A percentile compares a stretch with the other conserved stretches of the same genome.
Evolutionary conservation across 2,888 invertebrate genomes (phyloP).

Genomic region (Hypercompe scribonia): DNA sequence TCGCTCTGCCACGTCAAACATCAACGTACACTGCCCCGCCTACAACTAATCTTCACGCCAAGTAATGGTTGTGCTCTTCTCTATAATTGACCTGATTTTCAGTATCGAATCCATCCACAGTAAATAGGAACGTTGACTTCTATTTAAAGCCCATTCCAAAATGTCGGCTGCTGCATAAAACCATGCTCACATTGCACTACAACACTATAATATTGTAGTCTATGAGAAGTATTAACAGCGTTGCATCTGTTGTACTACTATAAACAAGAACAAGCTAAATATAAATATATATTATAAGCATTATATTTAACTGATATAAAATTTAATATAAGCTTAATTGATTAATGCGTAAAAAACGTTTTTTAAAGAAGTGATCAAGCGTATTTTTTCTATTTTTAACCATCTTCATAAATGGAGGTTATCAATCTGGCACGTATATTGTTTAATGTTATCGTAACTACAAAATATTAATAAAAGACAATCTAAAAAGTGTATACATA

Average conservation of each 20-base stretch:
- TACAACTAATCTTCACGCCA: slow-evolving; percentile 48
- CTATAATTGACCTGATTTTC: slow-evolving; percentile 62
- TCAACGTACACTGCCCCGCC: slow-evolving; percentile 46
- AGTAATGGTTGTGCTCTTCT: slow-evolving; percentile 50
- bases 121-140: slow-evolving; percentile 35
- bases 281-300: neutral
- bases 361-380: too few species aligned
- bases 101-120: slow-evolving; percentile 45
- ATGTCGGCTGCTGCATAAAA: neutral
- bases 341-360: too few species aligned
- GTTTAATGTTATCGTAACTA: too few species aligned
- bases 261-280: neutral
- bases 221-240: neutral
- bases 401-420: too few species aligned
- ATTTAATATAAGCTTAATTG: neutral
- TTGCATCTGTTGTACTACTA: neutral
- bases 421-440: too few species aligned
- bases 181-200: slow-evolving; percentile 20
- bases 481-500: too few species aligned
- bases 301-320: neutral
- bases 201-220: neutral
- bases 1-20: slow-evolving; percentile 67
- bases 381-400: too few species aligned
- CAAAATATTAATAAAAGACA: too few species aligned
- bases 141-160: slow-evolving; percentile 36